Evolutionary conservation across 2,113 vertebrate species (phyloP), one percentile per base, ranked within the genome.

Genomic region (Apodemus speciosus): DNA sequence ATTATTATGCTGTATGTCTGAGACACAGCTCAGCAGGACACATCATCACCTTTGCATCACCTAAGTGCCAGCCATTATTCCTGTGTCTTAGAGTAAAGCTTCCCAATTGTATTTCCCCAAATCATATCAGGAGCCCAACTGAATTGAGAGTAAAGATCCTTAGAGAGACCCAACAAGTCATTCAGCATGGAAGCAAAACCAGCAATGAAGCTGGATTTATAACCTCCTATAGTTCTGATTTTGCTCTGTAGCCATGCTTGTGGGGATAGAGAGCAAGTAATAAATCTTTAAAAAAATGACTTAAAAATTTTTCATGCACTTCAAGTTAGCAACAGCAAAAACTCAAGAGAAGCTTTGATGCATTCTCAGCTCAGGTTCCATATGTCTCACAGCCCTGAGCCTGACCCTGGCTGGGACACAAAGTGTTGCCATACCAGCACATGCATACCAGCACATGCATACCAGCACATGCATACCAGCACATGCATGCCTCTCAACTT

Each of bases 51-150:
- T 21, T 60, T 4, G 23, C n/a, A 27, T 25, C 38, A 25, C 60
- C 0, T 60, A 0, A 32, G 0, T 1, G 1, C 2, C 9, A 1
- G 3, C 73, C 9, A 1, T 49, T 32, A 10, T 27, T 43, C 43
- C 7, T 46, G 68, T 11, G 11, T 66, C 88, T 89, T 73, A 30
- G 49, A 64, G 35, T n/a, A 64, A 71, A 64, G 43, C 38, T 25
- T 68, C 89, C 11, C 25, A 27, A 7, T 21, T 9, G 0, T 6
- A 8, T 85, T 76, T 71, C 58, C 25, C n/a, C 35, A 64, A 14
- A 32, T 35, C 46, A 4, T 56, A 32, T 7, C 46, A 4, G 13
- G 38, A 9, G 51, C 7, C 56, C 56, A 25, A 30, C 0, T 0
- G 35, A 35, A 84, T 60, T 20, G 23, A 62, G 46, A 77, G 46